Percentiles rank a stretch among this genome's conserved stretches.
These are phyloP conservation scores for Psittacula cyanocephala DNA, from an alignment of 2,113 vertebrate species.

Conservation along the genomic window DNA sequence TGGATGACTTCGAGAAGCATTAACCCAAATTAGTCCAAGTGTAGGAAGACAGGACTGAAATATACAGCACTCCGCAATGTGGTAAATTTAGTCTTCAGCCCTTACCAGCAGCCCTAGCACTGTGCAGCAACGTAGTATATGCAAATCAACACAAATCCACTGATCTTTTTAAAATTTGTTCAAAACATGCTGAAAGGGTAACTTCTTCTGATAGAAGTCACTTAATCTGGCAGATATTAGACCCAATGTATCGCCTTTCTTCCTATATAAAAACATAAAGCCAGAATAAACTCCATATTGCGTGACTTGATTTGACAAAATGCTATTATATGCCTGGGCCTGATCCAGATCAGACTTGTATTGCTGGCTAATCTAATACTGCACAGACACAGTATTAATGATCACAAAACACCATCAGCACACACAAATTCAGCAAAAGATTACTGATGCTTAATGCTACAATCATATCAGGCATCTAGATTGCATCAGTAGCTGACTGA, in stretches of 20 bases:
- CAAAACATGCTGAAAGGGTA: not conserved
- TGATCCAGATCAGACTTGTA: not conserved
- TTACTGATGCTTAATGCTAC: fast-evolving
- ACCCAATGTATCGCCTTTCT: not conserved
- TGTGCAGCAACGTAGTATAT: fast-evolving
- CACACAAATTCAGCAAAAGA: not conserved
- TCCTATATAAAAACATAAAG: not conserved
- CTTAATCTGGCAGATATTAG: not conserved
- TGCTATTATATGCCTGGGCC: not conserved
- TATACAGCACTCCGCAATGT: fast-evolving
- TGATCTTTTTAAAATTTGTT: not conserved
- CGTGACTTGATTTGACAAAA: not conserved
- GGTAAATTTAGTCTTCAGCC: too few species aligned
- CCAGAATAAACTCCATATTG: not conserved
- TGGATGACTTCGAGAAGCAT: fast-evolving
- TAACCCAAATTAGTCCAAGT: fast-evolving
- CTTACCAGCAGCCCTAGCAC: not conserved
- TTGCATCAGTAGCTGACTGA: fast-evolving
- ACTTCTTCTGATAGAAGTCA: not conserved
- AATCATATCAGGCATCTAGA: not conserved
- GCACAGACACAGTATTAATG: not conserved
- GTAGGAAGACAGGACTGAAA: fast-evolving
- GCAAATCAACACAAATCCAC: not conserved
- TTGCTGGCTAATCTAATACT: not conserved
- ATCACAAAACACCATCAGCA: not conserved